Evolutionary conservation across 2,888 invertebrate species (phyloP), one percentile per base, ranked within the genome.

Genomic region (Crocallis elinguaria): DNA sequence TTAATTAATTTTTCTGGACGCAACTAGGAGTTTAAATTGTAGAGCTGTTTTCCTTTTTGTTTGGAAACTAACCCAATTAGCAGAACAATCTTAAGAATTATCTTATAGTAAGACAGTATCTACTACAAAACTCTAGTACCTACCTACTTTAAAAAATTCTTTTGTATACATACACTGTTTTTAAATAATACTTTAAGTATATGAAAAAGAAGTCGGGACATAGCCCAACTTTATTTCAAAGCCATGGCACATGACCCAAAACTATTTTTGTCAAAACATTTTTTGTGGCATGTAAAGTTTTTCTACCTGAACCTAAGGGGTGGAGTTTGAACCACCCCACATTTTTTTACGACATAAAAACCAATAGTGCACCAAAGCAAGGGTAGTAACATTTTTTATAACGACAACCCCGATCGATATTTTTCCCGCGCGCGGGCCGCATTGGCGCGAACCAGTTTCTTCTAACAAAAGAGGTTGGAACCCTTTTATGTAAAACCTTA

Each of bases 301-400:
- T 85, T 83, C 72, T 88, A 88, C 88, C 89, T 88, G 88, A 61
- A 19, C 42, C 53, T 59, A 66, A n/a, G 69, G 86, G 87, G 89
- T 85, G 85, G 87, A 82, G 83, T 74, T 67, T 58, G 55, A 60
- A 66, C 80, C 83, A 84, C 88, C 88, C 88, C 79, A 82, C 71
- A 67, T 69, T 84, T 89, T 85, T 88, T 83, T 74, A 71, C 58
- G 36, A 49, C 60, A 79, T 69, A 83, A 82, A 87, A 84, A 74
- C 84, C 83, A 84, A 86, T 85, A 82, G 77, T 78, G 75, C 74
- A 76, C 77, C 44, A 43, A 33, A 33, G 51, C 45, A 65, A 70
- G 88, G 89, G 89, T 87, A 85, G 86, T 72, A 79, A 81, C 85
- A 78, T 80, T 88, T 89, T 86, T 87, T 85, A 77, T 71, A 62